Evolutionary conservation across 2,113 vertebrate species (phyloP), one percentile per base, ranked within the genome.

Genomic region (Rhabdornis inornatus): DNA sequence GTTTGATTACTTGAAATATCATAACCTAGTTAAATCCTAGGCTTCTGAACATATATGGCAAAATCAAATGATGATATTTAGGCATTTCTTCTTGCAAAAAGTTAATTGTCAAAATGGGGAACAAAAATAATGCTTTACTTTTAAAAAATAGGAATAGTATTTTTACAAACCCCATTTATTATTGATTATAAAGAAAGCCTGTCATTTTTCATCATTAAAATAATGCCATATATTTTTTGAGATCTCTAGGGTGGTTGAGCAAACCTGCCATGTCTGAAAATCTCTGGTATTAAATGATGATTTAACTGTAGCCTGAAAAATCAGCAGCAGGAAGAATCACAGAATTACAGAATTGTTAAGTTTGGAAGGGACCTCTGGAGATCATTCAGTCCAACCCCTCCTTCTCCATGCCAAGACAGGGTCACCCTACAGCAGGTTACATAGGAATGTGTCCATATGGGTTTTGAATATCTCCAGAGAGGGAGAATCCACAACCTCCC

Each of bases 371-470:
- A 4, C 8, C 20, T 40, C 28, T 55, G 19, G 10, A 63, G 24
- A 24, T 25, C 24, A 47, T 39, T 15, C 49, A 30, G 13, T 45
- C 33, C 33, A 14, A 33, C 4, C 2, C 10, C 12, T 19, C 31
- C 31, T 56, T 24, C 23, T 2, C 18, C 11, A 17, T 3, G 4
- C 20, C 40, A 55, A 55, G 35, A n/a, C 30, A 79, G 30, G 12
- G 7, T 55, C n/a, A 52, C 30, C 30, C 6, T 11, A 3, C 8
- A 55, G 13, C 31, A 37, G 30, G 8, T 72, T 10, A 37, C 31
- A 72, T 21, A 57, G 0, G 9, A 27, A 42, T 0, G 0, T 11
- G 18, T 23, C 25, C 21, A 31, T 5, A 4, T 50, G 31, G 25
- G 18, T 50, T 88, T 81, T 56, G 15, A 65, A 31, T 37, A 6